Conservation (phyloP, 2,888 invertebrate genomes). For the Germaria angustata region DNA sequence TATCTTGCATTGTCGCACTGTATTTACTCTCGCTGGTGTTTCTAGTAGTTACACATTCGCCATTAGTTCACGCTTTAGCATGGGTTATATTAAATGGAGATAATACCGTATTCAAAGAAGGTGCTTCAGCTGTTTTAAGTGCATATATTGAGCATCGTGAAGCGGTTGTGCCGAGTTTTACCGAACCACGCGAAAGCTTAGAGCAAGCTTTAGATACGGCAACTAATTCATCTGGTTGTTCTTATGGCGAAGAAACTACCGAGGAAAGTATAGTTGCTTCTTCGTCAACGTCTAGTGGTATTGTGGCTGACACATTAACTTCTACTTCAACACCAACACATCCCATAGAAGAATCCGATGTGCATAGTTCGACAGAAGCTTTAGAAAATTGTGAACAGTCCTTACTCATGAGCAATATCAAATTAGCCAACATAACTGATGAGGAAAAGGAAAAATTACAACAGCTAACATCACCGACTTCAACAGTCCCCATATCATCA, state of each 20-base stretch:
- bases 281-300: slow-evolving; percentile 28
- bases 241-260: slow-evolving; percentile 71
- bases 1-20: slow-evolving; percentile 93
- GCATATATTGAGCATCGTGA: slow-evolving; percentile 83
- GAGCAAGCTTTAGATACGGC: slow-evolving; percentile 86
- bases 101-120: slow-evolving; percentile 85
- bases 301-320: slow-evolving; percentile 64
- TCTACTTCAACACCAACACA: slow-evolving; percentile 54
- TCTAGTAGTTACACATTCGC: slow-evolving; percentile 93
- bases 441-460: slow-evolving; percentile 91
- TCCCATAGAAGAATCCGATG: slow-evolving; percentile 55
- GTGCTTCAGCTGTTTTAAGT: slow-evolving; percentile 85
- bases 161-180: slow-evolving; percentile 83
- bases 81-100: slow-evolving; percentile 94
- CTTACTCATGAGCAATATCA: slow-evolving; percentile 69
- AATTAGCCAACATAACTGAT: slow-evolving; percentile 90
- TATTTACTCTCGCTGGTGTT: slow-evolving; percentile 97
- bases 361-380: slow-evolving; percentile 60
- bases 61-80: slow-evolving; percentile 93
- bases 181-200: slow-evolving; percentile 87
- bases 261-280: slow-evolving; percentile 64
- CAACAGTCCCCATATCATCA: slow-evolving; percentile 68
- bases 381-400: slow-evolving; percentile 62
- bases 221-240: slow-evolving; percentile 69
- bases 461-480: slow-evolving; percentile 69